Evolutionary conservation across 2,797 vertebrate species (phyloP), one percentile per base, ranked within the genome.

Genomic region (Brotogeris chrysoptera): DNA sequence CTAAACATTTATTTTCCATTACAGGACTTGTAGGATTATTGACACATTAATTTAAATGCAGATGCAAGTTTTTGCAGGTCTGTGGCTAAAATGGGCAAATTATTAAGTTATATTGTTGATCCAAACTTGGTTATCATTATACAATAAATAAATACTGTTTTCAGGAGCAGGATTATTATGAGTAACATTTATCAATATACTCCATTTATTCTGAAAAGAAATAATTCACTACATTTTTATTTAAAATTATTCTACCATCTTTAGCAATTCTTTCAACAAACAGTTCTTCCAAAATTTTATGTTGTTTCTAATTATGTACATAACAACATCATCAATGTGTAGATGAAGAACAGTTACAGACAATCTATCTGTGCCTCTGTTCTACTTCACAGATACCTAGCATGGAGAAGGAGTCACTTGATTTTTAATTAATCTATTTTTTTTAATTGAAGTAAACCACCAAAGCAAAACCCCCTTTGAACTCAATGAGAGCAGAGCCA

Each of bases 341-440:
- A 39, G 36, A 76, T 30, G 71, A 77, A 55, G 30, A 89, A 34
- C 5, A 32, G 23, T 23, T 60, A 60, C 10, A 55, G 21, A 12
- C 38, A 59, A 50, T 13, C 8, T 25, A 16, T 13, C 63, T 41
- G 14, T 60, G 46, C 11, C 49, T 72, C 14, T 73, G 17, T 25
- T 69, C 59, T 47, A 32, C 21, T 61, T 76, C 38, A 65, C 9
- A 57, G 32, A 34, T 53, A 52, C 11, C 64, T 7, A 57, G 43
- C 17, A 64, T 0, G 8, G 16, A 52, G 28, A 59, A 72, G 46
- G 6, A 57, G 13, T 18, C 0, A 23, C 5, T 49, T 9, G 8
- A 25, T 60, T 52, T 78, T 27, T 21, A 34, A 4, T 5, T n/a
- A 25, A 10, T 4, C 3, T 41, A 4, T 4, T 43, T 44, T 50